Percentiles rank a stretch among this genome's conserved stretches.
phyloP scores from a whole-genome alignment of 2,797 vertebrate species.

The Pangasius larnaudii region DNA sequence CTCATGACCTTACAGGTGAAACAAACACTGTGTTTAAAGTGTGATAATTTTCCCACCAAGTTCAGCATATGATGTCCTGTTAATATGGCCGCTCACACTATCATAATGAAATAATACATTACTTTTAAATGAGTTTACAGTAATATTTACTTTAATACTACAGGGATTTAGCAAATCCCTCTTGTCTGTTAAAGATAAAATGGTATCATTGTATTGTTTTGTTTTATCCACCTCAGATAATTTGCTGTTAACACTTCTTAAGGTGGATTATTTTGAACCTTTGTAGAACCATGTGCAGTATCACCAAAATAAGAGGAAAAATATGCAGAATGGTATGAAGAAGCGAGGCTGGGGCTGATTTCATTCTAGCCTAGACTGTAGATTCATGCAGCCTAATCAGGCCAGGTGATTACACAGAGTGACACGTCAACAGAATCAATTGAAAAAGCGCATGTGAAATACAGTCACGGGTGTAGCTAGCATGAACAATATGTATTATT shows the following conservation, averaged over 20 bases:
- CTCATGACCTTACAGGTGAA: slow-evolving; percentile 2
- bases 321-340: not conserved
- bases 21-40: not conserved
- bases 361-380: not conserved
- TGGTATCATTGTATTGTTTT: not conserved
- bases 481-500: not conserved
- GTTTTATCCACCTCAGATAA: not conserved
- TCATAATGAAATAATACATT: not conserved
- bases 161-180: no score
- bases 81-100: not conserved
- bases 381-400: not conserved
- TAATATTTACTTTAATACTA: not conserved
- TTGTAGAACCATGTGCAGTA: not conserved
- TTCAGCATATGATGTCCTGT: not conserved
- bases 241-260: not conserved
- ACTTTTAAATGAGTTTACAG: not conserved
- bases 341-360: not conserved
- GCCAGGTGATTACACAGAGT: not conserved
- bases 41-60: not conserved
- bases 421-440: not conserved
- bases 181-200: not conserved
- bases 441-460: not conserved
- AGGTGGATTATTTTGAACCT: not conserved
- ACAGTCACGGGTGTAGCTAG: not conserved
- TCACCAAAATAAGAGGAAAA: not conserved